These are phyloP conservation scores for Acronicta alni DNA, from an alignment of 2,888 invertebrate species.

Conservation along the genomic window DNA sequence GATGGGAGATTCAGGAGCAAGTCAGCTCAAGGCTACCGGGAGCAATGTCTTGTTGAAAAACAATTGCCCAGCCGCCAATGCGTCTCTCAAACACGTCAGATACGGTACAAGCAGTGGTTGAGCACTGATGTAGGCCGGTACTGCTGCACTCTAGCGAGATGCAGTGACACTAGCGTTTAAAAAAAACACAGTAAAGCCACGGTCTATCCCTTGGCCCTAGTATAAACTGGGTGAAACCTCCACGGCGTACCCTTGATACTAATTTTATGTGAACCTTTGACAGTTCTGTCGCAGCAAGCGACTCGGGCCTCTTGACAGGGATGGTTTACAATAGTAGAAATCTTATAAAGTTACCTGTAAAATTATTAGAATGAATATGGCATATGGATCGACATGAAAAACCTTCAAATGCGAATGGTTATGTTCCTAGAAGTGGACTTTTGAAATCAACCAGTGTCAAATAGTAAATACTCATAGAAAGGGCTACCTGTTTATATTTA, in stretches of 20 bases:
- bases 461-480: background rate
- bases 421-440: background rate
- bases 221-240: constrained; percentile 74
- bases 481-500: too few species aligned
- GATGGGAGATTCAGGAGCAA: constrained; percentile 35
- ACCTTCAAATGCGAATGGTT: background rate
- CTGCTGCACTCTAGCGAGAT: constrained; percentile 69
- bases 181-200: constrained; percentile 66
- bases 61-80: constrained; percentile 83
- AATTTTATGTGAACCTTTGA: constrained; percentile 79
- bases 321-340: constrained; percentile 51
- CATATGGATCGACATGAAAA: constrained; percentile 9
- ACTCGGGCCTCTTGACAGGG: constrained; percentile 80
- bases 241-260: constrained; percentile 78
- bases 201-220: constrained; percentile 83
- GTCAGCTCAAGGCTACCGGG: constrained; percentile 73
- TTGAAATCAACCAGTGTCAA: constrained; percentile 47
- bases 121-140: constrained; percentile 80
- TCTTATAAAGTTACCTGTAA: constrained; percentile 77
- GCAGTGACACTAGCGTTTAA: constrained; percentile 67
- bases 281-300: constrained; percentile 74
- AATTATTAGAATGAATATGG: constrained; percentile 59
- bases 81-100: constrained; percentile 76
- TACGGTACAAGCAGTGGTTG: constrained; percentile 83
- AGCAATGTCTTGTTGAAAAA: constrained; percentile 88